phyloP scores from a whole-genome alignment of 2,113 vertebrate species.

The Choloepus hoffmanni region DNA sequence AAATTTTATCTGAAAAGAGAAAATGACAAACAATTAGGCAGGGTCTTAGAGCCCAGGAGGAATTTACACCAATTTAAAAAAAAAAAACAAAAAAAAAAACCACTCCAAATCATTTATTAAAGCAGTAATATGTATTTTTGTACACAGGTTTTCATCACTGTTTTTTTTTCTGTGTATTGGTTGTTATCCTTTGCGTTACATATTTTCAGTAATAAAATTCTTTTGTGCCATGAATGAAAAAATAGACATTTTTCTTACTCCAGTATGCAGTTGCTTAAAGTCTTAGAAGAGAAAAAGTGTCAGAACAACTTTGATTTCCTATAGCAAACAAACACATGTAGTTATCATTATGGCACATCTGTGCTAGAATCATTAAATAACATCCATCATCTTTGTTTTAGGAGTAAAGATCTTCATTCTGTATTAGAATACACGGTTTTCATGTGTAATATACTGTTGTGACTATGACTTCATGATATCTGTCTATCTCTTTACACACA shows the following conservation, averaged over 20 bases:
- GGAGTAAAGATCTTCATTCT: slow-evolving; percentile 16
- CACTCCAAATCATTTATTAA: not conserved
- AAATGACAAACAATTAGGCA: not conserved
- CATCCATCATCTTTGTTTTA: slow-evolving; percentile 13
- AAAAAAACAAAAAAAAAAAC: not conserved
- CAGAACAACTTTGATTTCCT: slow-evolving; percentile 32
- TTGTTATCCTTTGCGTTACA: slow-evolving; percentile 47
- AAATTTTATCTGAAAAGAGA: not conserved
- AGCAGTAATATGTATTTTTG: not conserved
- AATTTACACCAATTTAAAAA: not conserved
- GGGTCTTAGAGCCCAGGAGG: not conserved
- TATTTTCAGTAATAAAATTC: slow-evolving; percentile 34
- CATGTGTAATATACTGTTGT: not conserved
- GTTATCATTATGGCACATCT: not conserved
- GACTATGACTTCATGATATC: not conserved
- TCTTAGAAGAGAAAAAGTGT: slow-evolving; percentile 48
- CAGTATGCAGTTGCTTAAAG: slow-evolving; percentile 1
- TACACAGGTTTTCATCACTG: not conserved
- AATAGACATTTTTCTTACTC: not conserved
- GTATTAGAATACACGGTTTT: slow-evolving; percentile 26
- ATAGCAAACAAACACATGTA: not conserved
- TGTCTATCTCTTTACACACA: too few species aligned
- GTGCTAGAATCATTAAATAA: not conserved
- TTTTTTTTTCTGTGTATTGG: slow-evolving; percentile 3
- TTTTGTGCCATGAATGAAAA: not conserved